A percentile compares a stretch with the other conserved stretches of the same genome.
Conservation (phyloP, 2,888 invertebrate genomes). For the Drosophila eohydei region DNA sequence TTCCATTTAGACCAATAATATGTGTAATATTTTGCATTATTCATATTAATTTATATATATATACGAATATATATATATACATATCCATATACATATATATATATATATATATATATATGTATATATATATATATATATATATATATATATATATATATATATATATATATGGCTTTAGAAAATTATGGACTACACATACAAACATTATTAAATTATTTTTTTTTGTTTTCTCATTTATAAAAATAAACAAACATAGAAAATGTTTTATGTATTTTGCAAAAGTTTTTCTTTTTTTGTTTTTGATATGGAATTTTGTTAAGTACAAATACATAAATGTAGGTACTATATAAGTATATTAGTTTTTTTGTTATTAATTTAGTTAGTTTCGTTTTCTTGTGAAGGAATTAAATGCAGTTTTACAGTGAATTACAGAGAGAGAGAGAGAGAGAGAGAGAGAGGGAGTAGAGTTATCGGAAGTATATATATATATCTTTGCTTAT, state of each 20-base stretch:
- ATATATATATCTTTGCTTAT: conserved; percentile 13
- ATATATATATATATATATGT: conserved; percentile 39
- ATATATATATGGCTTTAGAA: conserved; percentile 66
- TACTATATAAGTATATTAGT: conserved; percentile 43
- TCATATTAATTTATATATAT: conserved; percentile 27
- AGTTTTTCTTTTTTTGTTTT: conserved; percentile 24
- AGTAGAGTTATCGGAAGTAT: conserved; percentile 15
- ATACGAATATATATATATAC: conserved; percentile 26
- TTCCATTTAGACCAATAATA: conserved; percentile 57
- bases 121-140: conserved; percentile 33
- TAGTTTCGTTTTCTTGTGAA: conserved; percentile 40
- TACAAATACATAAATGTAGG: conserved; percentile 64
- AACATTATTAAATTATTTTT: conserved; percentile 50
- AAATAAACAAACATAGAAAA: conserved; percentile 76
- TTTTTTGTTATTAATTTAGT: conserved; percentile 25
- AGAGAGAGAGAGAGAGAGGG: conserved; percentile 1
- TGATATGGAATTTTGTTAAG: conserved; percentile 68
- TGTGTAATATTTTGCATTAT: conserved; percentile 35
- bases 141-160: conserved; percentile 29
- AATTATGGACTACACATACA: conserved; percentile 78
- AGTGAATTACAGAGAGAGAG: conserved; percentile 43
- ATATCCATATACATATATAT: conserved; percentile 21
- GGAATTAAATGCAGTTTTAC: conserved; percentile 64
- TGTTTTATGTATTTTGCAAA: conserved; percentile 51
- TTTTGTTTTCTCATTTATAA: conserved; percentile 50